A percentile compares a stretch with the other conserved stretches of the same genome.
Evolutionary conservation across 2,797 vertebrate genomes (phyloP).

Genomic region (Poecile montanus): DNA sequence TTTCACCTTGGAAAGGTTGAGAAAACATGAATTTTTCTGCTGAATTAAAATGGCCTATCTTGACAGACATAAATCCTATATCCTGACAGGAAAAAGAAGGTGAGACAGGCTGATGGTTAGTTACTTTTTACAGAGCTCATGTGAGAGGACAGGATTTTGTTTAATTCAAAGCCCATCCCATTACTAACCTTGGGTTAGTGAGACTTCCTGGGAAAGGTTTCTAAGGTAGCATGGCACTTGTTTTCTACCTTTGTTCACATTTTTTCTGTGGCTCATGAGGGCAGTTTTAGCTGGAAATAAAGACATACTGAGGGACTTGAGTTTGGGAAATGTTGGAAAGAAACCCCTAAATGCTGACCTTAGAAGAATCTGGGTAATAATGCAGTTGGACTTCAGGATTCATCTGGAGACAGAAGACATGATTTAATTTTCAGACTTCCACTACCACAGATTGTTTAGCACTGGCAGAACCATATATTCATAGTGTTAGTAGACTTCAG

Average conservation of each 20-base stretch:
- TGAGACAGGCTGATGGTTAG: not conserved
- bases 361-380: not conserved
- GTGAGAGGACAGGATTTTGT: not conserved
- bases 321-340: not conserved
- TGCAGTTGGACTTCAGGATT: not conserved
- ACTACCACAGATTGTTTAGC: not conserved
- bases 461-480: not conserved
- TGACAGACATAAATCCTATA: not conserved
- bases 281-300: not conserved
- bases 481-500: not conserved
- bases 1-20: not conserved
- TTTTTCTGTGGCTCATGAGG: not conserved
- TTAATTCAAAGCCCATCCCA: not conserved
- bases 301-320: not conserved
- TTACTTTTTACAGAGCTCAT: not conserved
- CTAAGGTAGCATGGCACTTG: not conserved
- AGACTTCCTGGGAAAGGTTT: not conserved
- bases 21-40: not conserved
- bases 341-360: not conserved
- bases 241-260: not conserved
- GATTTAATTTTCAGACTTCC: not conserved
- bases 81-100: not conserved
- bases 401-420: not conserved
- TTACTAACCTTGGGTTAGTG: not conserved
- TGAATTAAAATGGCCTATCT: not conserved